A percentile compares a stretch with the other conserved stretches of the same genome.
phyloP scores from a whole-genome alignment of 2,797 vertebrate genomes.

The Hafferia zeledoni region DNA sequence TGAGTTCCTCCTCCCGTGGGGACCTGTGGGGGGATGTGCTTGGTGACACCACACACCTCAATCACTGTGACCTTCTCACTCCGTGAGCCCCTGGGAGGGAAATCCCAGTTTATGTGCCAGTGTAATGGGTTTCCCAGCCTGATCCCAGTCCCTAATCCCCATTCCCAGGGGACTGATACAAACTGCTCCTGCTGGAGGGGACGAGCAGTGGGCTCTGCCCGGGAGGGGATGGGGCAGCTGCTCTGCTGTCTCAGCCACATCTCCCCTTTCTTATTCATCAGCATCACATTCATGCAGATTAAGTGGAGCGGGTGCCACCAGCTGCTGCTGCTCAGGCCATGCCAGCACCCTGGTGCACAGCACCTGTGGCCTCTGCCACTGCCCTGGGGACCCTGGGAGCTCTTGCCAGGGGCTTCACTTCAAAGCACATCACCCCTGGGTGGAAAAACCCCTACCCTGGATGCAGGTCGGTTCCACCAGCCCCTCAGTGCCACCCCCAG shows the following conservation, averaged over 20 bases:
- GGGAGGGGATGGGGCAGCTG: neutral
- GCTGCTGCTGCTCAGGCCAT: neutral
- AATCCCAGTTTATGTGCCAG: neutral
- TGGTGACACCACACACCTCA: neutral
- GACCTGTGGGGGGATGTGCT: neutral
- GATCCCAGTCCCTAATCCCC: neutral
- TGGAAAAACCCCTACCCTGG: neutral
- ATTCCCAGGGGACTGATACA: neutral
- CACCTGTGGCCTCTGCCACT: neutral
- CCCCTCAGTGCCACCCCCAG: fast-evolving
- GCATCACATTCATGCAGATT: conserved; percentile 12
- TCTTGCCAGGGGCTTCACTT: neutral
- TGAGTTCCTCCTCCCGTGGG: neutral
- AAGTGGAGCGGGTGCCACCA: neutral
- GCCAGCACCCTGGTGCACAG: neutral
- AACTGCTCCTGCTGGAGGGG: neutral
- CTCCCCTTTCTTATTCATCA: neutral
- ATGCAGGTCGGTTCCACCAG: neutral
- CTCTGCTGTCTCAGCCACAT: neutral
- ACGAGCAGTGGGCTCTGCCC: neutral
- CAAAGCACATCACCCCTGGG: neutral
- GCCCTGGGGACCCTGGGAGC: fast-evolving
- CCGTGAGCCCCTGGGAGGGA: neutral
- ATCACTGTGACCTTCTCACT: fast-evolving
- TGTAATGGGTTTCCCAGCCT: neutral